phyloP scores from a whole-genome alignment of 2,113 vertebrate genomes.

The Apodemus speciosus region DNA sequence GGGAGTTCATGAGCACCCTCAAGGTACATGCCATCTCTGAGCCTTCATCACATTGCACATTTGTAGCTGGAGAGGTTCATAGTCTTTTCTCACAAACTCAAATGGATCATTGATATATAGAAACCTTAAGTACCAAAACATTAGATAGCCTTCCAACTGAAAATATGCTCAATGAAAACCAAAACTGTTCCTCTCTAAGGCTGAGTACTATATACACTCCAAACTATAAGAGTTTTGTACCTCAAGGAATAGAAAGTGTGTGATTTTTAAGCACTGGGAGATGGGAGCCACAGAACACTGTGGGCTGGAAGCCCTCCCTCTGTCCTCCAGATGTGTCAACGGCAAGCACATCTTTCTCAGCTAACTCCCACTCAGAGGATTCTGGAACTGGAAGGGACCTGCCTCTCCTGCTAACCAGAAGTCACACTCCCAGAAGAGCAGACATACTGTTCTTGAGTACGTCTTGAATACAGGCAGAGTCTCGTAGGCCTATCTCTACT shows the following conservation, averaged over 20 bases:
- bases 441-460: too few relatives aligned
- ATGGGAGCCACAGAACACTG: not conserved
- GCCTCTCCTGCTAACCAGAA: not conserved
- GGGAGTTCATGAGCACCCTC: not conserved
- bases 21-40: not conserved
- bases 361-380: not conserved
- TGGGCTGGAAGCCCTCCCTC: not conserved
- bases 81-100: not conserved
- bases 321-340: not conserved
- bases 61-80: not conserved
- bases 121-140: not conserved
- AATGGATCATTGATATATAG: not conserved
- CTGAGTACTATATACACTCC: not conserved
- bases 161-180: not conserved
- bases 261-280: not conserved
- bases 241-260: not conserved
- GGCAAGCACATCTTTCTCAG: not conserved
- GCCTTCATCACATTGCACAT: not conserved
- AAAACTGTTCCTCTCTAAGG: not conserved
- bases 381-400: not conserved
- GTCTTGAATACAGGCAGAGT: too few relatives aligned
- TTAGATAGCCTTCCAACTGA: not conserved
- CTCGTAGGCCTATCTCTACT: not conserved
- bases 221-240: not conserved
- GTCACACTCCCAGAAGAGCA: not conserved